Percentiles rank a stretch among this genome's conserved stretches.
Evolutionary conservation across 2,888 invertebrate species (phyloP).

Genomic region (Volucella inanis): DNA sequence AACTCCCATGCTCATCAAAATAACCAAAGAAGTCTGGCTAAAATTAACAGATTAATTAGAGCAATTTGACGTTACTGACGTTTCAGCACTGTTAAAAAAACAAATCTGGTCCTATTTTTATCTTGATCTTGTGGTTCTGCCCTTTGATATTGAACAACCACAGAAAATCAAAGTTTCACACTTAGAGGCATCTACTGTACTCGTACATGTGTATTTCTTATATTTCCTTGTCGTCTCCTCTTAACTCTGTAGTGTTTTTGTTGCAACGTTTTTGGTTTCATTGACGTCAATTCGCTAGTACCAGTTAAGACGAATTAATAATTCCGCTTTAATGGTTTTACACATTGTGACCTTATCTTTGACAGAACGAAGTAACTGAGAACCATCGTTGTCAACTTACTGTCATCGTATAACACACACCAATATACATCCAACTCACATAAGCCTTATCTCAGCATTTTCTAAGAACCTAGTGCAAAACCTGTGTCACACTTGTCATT

Average conservation of each 20-base stretch:
- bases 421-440: background rate
- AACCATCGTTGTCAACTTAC: background rate
- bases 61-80: too few species aligned
- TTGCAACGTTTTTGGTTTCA: background rate
- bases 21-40: too few species aligned
- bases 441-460: background rate
- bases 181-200: background rate
- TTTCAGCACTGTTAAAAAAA: too few species aligned
- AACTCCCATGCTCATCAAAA: too few species aligned
- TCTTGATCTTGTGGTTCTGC: constrained; percentile 4
- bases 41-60: too few species aligned
- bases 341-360: constrained; percentile 22
- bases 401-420: constrained; percentile 5
- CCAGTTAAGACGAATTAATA: constrained; percentile 18
- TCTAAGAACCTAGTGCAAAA: background rate
- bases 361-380: background rate
- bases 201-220: constrained; percentile 5
- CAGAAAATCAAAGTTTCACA: constrained; percentile 16
- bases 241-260: background rate
- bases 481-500: constrained; percentile 2
- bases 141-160: background rate
- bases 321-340: constrained; percentile 25
- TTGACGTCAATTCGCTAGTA: background rate
- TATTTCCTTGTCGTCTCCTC: background rate
- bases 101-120: too few species aligned